Evolutionary conservation across 2,888 invertebrate species (phyloP).

Genomic region (Acleris emargana): DNA sequence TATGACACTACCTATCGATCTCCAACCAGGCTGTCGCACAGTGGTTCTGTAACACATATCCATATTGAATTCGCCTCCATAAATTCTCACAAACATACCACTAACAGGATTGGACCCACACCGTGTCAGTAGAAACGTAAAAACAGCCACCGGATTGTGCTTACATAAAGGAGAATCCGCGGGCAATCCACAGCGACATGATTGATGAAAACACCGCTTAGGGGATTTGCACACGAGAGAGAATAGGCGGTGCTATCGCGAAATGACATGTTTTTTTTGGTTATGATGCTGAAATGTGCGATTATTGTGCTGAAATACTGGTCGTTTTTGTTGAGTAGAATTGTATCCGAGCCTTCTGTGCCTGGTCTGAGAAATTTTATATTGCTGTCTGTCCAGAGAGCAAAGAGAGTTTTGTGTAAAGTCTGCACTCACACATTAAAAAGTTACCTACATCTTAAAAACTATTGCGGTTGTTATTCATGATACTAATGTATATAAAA

Average conservation of each 20-base stretch:
- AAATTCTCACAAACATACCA: constrained; percentile 22
- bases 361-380: too few relatives aligned
- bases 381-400: too few relatives aligned
- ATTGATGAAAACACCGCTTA: constrained; percentile 53
- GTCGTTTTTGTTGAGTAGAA: neutral
- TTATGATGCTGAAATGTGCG: constrained; percentile 5
- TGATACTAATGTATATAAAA: too few relatives aligned
- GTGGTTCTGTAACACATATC: constrained; percentile 5
- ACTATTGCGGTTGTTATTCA: too few relatives aligned
- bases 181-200: constrained; percentile 45
- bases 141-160: constrained; percentile 48
- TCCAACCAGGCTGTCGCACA: neutral
- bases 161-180: constrained; percentile 48
- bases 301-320: neutral
- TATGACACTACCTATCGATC: neutral
- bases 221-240: constrained; percentile 41
- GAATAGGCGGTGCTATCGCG: constrained; percentile 12
- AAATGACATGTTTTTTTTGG: constrained; percentile 17
- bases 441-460: too few relatives aligned
- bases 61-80: constrained; percentile 27
- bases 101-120: constrained; percentile 24
- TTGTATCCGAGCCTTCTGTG: too few relatives aligned
- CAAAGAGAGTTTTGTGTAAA: too few relatives aligned
- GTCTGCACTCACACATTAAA: too few relatives aligned
- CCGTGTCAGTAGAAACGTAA: constrained; percentile 39